phyloP scores from a whole-genome alignment of 2,113 vertebrate genomes.

The Oryzias javanicus region DNA sequence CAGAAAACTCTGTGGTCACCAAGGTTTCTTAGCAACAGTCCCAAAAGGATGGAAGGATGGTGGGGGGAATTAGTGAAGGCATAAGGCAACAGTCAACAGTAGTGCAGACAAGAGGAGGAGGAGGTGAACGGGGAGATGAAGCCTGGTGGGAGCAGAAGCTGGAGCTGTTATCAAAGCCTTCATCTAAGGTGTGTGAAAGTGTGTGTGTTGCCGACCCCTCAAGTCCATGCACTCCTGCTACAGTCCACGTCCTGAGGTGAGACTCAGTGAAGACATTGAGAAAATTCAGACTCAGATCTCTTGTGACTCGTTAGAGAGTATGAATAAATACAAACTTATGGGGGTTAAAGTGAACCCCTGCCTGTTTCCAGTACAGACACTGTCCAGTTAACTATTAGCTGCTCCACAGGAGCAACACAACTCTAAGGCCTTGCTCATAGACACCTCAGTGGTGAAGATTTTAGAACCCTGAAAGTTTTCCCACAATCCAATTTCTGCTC shows the following conservation, averaged over 20 bases:
- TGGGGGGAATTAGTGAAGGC: slow-evolving; percentile 7
- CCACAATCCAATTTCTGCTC: too few relatives aligned
- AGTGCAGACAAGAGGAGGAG: slow-evolving; percentile 24
- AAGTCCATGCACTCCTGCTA: slow-evolving; percentile 3
- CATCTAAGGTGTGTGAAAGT: slow-evolving; percentile 25
- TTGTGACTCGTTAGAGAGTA: slow-evolving; percentile 9
- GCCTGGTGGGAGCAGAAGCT: slow-evolving; percentile 46
- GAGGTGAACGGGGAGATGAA: slow-evolving; percentile 24
- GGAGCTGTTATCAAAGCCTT: slow-evolving; percentile 57
- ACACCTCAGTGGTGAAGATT: too few relatives aligned
- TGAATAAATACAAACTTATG: slow-evolving; percentile 33
- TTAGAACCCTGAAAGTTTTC: too few relatives aligned
- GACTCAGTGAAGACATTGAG: neutral
- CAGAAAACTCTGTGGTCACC: slow-evolving; percentile 48
- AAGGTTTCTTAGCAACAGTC: slow-evolving; percentile 78
- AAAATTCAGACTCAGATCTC: slow-evolving; percentile 26
- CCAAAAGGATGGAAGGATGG: slow-evolving; percentile 42
- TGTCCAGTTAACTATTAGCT: too few relatives aligned
- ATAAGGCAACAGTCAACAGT: slow-evolving; percentile 5
- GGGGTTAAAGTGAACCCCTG: too few relatives aligned
- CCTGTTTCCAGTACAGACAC: too few relatives aligned
- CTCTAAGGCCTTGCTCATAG: too few relatives aligned
- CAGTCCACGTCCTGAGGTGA: neutral
- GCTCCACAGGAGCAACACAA: too few relatives aligned
- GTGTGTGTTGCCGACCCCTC: slow-evolving; percentile 7